These are phyloP conservation scores for Macrobrachium rosenbergii DNA, from an alignment of 1,140 invertebrate species.

Conservation along the genomic window DNA sequence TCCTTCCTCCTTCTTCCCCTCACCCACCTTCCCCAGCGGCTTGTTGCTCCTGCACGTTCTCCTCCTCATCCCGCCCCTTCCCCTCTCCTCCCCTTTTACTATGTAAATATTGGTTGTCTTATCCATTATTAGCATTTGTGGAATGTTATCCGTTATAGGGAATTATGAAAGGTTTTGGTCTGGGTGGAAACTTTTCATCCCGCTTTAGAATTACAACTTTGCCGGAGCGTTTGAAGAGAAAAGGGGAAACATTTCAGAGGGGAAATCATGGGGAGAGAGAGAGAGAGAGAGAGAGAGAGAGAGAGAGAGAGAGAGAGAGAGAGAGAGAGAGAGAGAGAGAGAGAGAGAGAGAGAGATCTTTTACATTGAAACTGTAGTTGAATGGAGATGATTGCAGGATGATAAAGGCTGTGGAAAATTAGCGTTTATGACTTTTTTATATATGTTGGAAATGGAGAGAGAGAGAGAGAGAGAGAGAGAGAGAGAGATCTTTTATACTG, in stretches of 20 bases:
- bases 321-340: constrained; percentile 3
- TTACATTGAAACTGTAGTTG: background rate
- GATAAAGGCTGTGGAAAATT: background rate
- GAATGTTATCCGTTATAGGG: no score
- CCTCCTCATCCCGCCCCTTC: no score
- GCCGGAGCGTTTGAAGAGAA: background rate
- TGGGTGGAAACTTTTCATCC: no score
- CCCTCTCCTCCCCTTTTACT: no score
- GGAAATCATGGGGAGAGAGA: background rate
- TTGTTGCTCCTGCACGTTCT: no score
- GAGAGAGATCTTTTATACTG: background rate
- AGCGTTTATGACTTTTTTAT: background rate
- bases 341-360: background rate
- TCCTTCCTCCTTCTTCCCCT: no score
- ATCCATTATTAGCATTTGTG: no score
- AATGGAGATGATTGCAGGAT: background rate
- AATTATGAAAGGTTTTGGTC: no score
- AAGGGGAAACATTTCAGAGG: background rate
- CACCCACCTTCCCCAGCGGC: no score
- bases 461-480: background rate
- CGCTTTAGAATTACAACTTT: no score
- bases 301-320: background rate
- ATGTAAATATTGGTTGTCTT: no score
- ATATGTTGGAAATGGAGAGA: background rate
- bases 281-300: background rate